Percentiles rank a stretch among this genome's conserved stretches.
These are phyloP conservation scores for Gastrophysa polygoni DNA, from an alignment of 2,888 invertebrate species.

Conservation along the genomic window DNA sequence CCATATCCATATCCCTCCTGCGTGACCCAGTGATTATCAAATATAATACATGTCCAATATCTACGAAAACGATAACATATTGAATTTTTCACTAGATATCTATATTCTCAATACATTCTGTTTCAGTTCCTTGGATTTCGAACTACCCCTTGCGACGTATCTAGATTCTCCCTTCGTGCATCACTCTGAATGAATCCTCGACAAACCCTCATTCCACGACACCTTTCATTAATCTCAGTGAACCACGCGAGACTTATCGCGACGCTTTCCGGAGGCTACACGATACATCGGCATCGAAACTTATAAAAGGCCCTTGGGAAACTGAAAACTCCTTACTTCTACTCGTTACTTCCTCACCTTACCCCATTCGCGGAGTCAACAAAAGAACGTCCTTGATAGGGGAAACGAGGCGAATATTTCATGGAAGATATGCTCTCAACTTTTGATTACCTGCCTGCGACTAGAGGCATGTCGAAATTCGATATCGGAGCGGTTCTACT, in stretches of 20 bases:
- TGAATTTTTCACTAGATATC: too few relatives aligned
- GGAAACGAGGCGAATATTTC: slow-evolving; percentile 53
- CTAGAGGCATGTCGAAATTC: slow-evolving; percentile 22
- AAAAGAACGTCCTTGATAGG: slow-evolving; percentile 40
- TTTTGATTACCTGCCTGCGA: slow-evolving; percentile 54
- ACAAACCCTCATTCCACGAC: slow-evolving; percentile 49
- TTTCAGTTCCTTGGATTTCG: too few relatives aligned
- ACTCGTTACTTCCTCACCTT: slow-evolving; percentile 22
- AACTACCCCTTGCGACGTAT: too few relatives aligned
- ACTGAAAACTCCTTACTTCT: slow-evolving; percentile 40
- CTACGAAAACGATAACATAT: too few relatives aligned
- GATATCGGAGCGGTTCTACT: slow-evolving; percentile 11
- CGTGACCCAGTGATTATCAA: too few relatives aligned
- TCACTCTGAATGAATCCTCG: neutral
- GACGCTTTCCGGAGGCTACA: slow-evolving; percentile 47
- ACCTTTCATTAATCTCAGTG: slow-evolving; percentile 58
- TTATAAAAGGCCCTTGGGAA: slow-evolving; percentile 56
- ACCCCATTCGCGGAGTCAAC: slow-evolving; percentile 51
- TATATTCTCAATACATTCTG: too few relatives aligned
- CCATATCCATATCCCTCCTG: too few relatives aligned
- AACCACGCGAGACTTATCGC: slow-evolving; percentile 59
- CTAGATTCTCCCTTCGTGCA: too few relatives aligned
- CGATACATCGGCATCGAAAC: slow-evolving; percentile 58
- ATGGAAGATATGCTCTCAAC: slow-evolving; percentile 43
- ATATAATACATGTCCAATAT: too few relatives aligned